These are phyloP conservation scores for Synanthedon tipuliformis DNA, from an alignment of 2,888 invertebrate genomes.

Conservation along the genomic window DNA sequence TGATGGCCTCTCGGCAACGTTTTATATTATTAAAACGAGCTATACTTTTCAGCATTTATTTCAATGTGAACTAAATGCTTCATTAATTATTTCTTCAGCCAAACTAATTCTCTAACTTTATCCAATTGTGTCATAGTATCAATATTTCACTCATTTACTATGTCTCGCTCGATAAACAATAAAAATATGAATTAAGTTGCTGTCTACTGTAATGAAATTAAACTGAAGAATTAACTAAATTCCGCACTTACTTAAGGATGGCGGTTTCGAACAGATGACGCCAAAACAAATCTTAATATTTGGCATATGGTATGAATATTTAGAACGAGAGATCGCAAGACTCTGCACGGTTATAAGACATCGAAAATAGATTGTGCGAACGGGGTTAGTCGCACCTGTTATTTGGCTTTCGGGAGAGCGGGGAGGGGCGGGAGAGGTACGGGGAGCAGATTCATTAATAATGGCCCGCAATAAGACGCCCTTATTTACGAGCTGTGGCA, in stretches of 20 bases:
- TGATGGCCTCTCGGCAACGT: slow-evolving; percentile 2
- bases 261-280: slow-evolving; percentile 64
- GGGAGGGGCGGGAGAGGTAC: slow-evolving; percentile 30
- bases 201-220: no score
- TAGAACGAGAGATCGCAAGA: slow-evolving; percentile 60
- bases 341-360: slow-evolving; percentile 65
- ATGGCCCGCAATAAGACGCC: slow-evolving; percentile 66
- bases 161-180: no score
- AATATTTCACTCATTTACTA: no score
- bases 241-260: slow-evolving; percentile 54
- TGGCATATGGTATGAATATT: slow-evolving; percentile 67
- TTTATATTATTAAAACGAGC: not conserved
- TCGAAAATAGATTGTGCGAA: slow-evolving; percentile 71
- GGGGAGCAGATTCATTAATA: slow-evolving; percentile 65
- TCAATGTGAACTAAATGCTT: no score
- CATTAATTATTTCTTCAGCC: no score
- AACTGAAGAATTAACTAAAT: slow-evolving; percentile 42
- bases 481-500: slow-evolving; percentile 65
- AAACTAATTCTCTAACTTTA: no score
- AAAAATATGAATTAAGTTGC: no score
- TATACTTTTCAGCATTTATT: no score
- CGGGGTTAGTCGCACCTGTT: slow-evolving; percentile 71
- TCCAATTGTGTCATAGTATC: no score
- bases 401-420: slow-evolving; percentile 59
- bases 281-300: slow-evolving; percentile 67